phyloP scores from a whole-genome alignment of 2,113 vertebrate species.

The Scatophagus argus region DNA sequence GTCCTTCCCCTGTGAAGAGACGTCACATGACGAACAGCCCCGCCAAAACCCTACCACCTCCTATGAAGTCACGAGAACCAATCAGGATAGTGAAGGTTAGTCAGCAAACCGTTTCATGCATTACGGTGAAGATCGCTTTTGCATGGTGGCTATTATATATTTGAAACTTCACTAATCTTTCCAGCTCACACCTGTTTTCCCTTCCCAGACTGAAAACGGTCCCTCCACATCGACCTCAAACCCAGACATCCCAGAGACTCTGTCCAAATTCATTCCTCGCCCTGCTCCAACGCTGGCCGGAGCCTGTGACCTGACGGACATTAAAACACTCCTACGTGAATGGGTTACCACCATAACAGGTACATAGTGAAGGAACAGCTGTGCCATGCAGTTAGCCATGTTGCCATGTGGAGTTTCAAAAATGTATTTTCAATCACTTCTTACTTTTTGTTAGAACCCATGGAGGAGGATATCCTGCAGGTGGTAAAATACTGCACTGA shows the following conservation, averaged over 20 bases:
- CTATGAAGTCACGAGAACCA: slow-evolving; percentile 83
- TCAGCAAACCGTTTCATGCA: not conserved
- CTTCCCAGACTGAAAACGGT: slow-evolving; percentile 84
- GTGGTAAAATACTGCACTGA: slow-evolving; percentile 98
- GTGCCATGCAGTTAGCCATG: not conserved
- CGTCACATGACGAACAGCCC: slow-evolving; percentile 83
- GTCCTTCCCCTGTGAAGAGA: slow-evolving; percentile 90
- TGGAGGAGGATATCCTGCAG: slow-evolving; percentile 99
- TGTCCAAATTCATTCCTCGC: slow-evolving; percentile 63
- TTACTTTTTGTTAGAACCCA: slow-evolving; percentile 87
- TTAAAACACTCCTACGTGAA: slow-evolving; percentile 91
- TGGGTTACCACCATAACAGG: slow-evolving; percentile 96
- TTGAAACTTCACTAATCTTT: not conserved
- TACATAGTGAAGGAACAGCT: slow-evolving; percentile 34
- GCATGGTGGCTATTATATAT: not conserved
- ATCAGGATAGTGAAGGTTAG: slow-evolving; percentile 83
- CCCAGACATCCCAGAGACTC: slow-evolving; percentile 62
- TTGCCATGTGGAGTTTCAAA: not conserved
- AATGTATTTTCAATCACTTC: not conserved
- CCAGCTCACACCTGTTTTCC: not conserved
- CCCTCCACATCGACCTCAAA: slow-evolving; percentile 82
- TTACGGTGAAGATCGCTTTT: not conserved
- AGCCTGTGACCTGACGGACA: slow-evolving; percentile 92
- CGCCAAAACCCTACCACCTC: slow-evolving; percentile 83
- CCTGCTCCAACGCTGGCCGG: slow-evolving; percentile 91